Conservation (phyloP, 2,797 vertebrate species). For the Hylomyscus alleni region DNA sequence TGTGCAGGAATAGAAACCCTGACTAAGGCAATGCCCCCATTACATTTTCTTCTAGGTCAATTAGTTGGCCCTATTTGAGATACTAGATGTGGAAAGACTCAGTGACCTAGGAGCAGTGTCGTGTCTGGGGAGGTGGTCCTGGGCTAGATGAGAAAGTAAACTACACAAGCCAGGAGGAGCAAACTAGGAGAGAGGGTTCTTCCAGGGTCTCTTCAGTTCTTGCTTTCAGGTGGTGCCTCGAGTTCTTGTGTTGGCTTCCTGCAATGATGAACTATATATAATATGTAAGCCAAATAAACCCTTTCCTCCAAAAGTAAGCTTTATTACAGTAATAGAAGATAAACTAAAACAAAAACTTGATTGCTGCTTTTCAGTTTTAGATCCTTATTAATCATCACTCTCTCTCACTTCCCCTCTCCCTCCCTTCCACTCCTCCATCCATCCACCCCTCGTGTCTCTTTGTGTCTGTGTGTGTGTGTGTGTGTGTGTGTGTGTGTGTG, state of each 20-base stretch:
- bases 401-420: not conserved
- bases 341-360: not conserved
- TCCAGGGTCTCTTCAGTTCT: too few species aligned
- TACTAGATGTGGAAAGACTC: not conserved
- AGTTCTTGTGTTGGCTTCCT: not conserved
- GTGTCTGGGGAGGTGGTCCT: not conserved
- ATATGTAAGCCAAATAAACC: not conserved
- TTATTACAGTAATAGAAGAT: not conserved
- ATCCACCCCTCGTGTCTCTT: not conserved
- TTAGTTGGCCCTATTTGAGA: not conserved
- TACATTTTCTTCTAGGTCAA: not conserved
- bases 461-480: not conserved
- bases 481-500: too few species aligned
- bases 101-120: not conserved
- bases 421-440: not conserved
- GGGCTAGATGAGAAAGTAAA: not conserved
- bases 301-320: not conserved
- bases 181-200: not conserved
- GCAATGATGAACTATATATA: not conserved
- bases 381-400: not conserved
- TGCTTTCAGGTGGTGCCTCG: not conserved
- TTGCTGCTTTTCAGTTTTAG: not conserved
- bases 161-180: not conserved
- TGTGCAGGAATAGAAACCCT: too few species aligned
- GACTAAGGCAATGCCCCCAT: too few species aligned